Conservation (phyloP, 2,797 vertebrate species). For the Glossophaga mutica region DNA sequence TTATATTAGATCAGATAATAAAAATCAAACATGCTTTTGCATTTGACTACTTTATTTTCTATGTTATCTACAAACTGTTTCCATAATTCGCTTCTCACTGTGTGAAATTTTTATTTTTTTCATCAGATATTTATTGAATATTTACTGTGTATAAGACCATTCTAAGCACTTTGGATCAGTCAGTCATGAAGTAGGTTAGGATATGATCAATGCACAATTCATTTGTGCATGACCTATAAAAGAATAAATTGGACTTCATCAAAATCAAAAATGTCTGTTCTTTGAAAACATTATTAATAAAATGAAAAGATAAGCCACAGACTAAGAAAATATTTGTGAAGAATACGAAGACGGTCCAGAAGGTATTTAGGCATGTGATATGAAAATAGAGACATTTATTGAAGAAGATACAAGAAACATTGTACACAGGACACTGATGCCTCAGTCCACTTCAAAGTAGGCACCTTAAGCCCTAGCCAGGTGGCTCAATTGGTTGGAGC, state of each 20-base stretch:
- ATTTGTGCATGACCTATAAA: neutral
- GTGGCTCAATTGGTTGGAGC: no score
- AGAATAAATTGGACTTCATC: neutral
- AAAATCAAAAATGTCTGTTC: slow-evolving; percentile 24
- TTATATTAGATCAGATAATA: slow-evolving; percentile 9
- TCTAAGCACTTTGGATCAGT: neutral
- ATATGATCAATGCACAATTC: neutral
- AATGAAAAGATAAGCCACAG: slow-evolving; percentile 17
- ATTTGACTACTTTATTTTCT: slow-evolving; percentile 21
- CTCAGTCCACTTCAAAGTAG: neutral
- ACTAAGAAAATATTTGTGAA: slow-evolving; percentile 10
- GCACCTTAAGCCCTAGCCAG: neutral
- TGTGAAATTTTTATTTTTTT: neutral
- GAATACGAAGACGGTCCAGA: neutral
- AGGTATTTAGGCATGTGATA: neutral
- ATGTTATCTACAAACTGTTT: neutral
- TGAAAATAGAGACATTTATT: neutral
- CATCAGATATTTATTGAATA: slow-evolving; percentile 3
- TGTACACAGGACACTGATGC: neutral
- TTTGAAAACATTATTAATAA: slow-evolving; percentile 32
- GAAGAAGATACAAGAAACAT: neutral
- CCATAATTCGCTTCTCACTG: neutral
- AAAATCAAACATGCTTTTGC: slow-evolving; percentile 2
- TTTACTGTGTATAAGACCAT: neutral
- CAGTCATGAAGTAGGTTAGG: neutral